A percentile compares a stretch with the other conserved stretches of the same genome.
phyloP scores from a whole-genome alignment of 2,113 vertebrate genomes.

The Plotosus lineatus region DNA sequence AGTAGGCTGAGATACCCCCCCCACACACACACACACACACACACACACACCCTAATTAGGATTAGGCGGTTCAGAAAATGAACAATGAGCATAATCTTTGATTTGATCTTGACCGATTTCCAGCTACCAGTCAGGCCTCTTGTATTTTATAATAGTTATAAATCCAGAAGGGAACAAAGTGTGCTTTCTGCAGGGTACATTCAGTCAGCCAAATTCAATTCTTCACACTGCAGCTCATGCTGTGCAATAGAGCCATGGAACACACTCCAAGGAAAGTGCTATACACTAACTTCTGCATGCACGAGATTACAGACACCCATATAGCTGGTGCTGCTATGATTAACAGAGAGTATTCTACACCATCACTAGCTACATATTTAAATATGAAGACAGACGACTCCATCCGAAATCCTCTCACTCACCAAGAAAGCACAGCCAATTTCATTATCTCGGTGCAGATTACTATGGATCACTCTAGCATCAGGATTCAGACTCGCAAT shows the following conservation, averaged over 20 bases:
- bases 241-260: not conserved
- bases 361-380: not conserved
- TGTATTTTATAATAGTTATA: not conserved
- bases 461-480: not conserved
- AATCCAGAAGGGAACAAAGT: not conserved
- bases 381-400: not conserved
- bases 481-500: not conserved
- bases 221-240: not conserved
- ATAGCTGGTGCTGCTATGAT: not conserved
- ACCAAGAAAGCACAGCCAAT: not conserved
- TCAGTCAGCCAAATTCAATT: not conserved
- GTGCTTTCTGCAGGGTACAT: not conserved
- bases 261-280: not conserved
- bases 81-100: too few species aligned
- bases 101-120: not conserved
- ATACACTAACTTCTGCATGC: not conserved
- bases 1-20: too few species aligned
- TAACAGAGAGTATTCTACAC: not conserved
- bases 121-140: too few species aligned
- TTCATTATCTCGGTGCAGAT: not conserved
- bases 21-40: too few species aligned
- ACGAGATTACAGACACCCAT: not conserved
- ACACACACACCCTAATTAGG: too few species aligned
- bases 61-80: too few species aligned
- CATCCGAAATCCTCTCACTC: not conserved